phyloP scores from a whole-genome alignment of 2,888 invertebrate genomes.

The Nomada ferruginata region DNA sequence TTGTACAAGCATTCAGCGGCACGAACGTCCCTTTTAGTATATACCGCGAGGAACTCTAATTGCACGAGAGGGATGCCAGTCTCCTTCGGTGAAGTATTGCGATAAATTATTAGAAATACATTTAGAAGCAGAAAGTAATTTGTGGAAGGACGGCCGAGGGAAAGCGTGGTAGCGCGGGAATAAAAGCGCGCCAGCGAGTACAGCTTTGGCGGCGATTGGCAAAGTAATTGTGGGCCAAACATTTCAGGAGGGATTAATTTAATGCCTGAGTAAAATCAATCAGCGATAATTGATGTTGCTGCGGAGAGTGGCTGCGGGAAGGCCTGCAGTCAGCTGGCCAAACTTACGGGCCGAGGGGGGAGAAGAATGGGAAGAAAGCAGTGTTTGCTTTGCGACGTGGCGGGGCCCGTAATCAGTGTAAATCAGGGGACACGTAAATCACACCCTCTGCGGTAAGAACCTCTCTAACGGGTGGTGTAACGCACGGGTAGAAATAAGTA shows the following conservation, averaged over 20 bases:
- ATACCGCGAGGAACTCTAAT: slow-evolving; percentile 45
- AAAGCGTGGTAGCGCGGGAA: slow-evolving; percentile 36
- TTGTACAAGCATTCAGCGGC: slow-evolving; percentile 29
- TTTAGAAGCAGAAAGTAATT: no score
- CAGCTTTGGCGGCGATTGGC: slow-evolving; percentile 37
- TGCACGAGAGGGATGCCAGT: background rate
- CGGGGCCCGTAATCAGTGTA: slow-evolving; percentile 83
- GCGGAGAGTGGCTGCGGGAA: slow-evolving; percentile 72
- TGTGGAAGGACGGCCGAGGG: background rate
- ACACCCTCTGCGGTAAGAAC: slow-evolving; percentile 80
- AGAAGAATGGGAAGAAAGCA: slow-evolving; percentile 65
- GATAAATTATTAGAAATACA: no score
- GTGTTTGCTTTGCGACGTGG: slow-evolving; percentile 82
- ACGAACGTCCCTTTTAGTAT: slow-evolving; percentile 58
- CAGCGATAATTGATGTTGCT: slow-evolving; percentile 80
- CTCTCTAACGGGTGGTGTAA: slow-evolving; percentile 79
- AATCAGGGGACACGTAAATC: slow-evolving; percentile 84
- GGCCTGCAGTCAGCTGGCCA: slow-evolving; percentile 54
- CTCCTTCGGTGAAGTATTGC: no score
- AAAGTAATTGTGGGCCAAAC: slow-evolving; percentile 27
- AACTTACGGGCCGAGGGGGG: slow-evolving; percentile 17
- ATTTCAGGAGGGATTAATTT: slow-evolving; percentile 76
- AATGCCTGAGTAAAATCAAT: slow-evolving; percentile 82
- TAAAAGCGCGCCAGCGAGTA: slow-evolving; percentile 21
- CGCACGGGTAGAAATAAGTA: slow-evolving; percentile 44